phyloP scores from a whole-genome alignment of 2,113 vertebrate species.

The Alexandromys fortis region DNA sequence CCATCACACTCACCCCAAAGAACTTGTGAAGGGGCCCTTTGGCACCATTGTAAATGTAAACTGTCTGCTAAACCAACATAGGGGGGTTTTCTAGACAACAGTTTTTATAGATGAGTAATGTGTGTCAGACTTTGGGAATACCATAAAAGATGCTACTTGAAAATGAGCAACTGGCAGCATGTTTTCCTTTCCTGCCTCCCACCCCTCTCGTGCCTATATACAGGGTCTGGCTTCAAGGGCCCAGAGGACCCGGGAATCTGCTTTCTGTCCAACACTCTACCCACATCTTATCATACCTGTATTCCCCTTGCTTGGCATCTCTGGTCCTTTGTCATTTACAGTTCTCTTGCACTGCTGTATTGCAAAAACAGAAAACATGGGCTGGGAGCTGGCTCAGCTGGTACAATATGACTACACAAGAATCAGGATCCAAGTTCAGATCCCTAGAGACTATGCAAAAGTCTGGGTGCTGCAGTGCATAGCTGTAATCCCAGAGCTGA shows the following conservation, averaged over 20 bases:
- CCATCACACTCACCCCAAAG: background rate
- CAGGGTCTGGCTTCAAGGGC: background rate
- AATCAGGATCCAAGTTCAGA: background rate
- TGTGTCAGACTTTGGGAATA: background rate
- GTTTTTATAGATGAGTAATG: background rate
- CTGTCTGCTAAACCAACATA: background rate
- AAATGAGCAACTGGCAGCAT: background rate
- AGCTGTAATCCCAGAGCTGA: background rate
- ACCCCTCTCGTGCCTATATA: fast-evolving
- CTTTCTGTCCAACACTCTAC: background rate
- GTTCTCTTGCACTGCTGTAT: background rate
- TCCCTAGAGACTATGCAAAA: background rate
- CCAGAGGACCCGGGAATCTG: background rate
- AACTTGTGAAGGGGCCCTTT: background rate
- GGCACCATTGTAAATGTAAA: background rate
- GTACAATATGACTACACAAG: no score
- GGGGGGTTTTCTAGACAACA: background rate
- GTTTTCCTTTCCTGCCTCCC: fast-evolving
- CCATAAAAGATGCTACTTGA: background rate
- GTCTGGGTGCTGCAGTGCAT: no score
- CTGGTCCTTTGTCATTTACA: background rate
- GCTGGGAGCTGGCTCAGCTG: background rate
- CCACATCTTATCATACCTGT: no score
- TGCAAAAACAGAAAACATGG: background rate
- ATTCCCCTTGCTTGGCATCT: background rate